phyloP scores from a whole-genome alignment of 2,888 invertebrate genomes.

The Volucella inflata region DNA sequence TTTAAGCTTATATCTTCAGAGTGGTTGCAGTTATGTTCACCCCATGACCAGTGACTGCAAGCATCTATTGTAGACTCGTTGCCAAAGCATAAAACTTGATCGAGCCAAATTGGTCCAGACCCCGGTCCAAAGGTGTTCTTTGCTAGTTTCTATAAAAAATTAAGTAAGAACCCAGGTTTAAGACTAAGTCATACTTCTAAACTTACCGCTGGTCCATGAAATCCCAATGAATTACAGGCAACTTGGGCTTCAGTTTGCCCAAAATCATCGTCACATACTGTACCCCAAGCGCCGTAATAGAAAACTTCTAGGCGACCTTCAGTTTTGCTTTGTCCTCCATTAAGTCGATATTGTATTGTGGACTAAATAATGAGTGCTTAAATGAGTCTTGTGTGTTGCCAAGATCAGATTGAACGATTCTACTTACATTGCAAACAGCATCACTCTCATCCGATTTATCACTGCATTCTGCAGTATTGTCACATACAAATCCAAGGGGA shows the following conservation, averaged over 20 bases:
- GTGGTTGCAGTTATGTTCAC: constrained; percentile 89
- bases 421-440: constrained; percentile 86
- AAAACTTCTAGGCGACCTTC: constrained; percentile 90
- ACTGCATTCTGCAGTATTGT: constrained; percentile 87
- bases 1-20: constrained; percentile 88
- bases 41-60: constrained; percentile 88
- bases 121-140: constrained; percentile 83
- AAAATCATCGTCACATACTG: constrained; percentile 92
- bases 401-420: neutral
- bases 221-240: constrained; percentile 86
- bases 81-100: constrained; percentile 88
- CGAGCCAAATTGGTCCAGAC: constrained; percentile 89
- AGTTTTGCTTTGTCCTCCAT: constrained; percentile 85
- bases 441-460: constrained; percentile 87
- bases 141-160: constrained; percentile 78
- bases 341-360: constrained; percentile 86
- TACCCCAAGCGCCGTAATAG: constrained; percentile 89
- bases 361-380: constrained; percentile 76
- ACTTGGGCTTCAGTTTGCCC: constrained; percentile 87
- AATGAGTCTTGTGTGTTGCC: neutral
- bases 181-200: neutral
- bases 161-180: constrained; percentile 2
- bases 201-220: constrained; percentile 84
- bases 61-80: constrained; percentile 87
- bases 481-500: constrained; percentile 87